A percentile compares a stretch with the other conserved stretches of the same genome.
Conservation (phyloP, 1,140 invertebrate species). For the Drosophila aff. region DNA sequence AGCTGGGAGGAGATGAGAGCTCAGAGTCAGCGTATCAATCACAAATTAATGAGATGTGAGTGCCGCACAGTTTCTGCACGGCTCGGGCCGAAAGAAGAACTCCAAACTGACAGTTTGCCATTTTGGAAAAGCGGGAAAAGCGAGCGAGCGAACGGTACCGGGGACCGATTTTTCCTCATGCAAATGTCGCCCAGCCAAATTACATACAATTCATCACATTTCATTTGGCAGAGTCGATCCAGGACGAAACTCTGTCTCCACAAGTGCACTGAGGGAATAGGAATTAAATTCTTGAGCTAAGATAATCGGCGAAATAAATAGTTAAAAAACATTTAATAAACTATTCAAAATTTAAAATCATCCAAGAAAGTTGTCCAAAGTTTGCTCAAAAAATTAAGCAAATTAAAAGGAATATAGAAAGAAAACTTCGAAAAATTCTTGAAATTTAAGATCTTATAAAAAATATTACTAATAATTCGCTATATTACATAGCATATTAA, state of each 20-base stretch:
- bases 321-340: neutral
- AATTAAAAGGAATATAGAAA: too few species aligned
- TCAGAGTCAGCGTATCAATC: constrained; percentile 74
- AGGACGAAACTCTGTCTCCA: constrained; percentile 41
- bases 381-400: neutral
- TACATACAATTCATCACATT: constrained; percentile 84
- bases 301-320: neutral
- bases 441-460: neutral
- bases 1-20: constrained; percentile 37
- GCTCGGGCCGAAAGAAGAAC: constrained; percentile 34
- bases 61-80: constrained; percentile 66
- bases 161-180: constrained; percentile 68
- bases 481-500: too few species aligned
- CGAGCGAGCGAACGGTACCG: neutral
- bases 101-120: constrained; percentile 75
- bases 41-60: constrained; percentile 85
- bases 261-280: neutral
- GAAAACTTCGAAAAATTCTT: neutral
- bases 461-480: too few species aligned
- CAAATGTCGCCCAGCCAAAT: constrained; percentile 79
- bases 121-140: constrained; percentile 45
- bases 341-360: neutral
- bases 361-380: too few species aligned
- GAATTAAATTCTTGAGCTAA: accelerated
- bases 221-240: constrained; percentile 71